Evolutionary conservation across 2,888 invertebrate genomes (phyloP).

Genomic region (Periphyllus acericola): DNA sequence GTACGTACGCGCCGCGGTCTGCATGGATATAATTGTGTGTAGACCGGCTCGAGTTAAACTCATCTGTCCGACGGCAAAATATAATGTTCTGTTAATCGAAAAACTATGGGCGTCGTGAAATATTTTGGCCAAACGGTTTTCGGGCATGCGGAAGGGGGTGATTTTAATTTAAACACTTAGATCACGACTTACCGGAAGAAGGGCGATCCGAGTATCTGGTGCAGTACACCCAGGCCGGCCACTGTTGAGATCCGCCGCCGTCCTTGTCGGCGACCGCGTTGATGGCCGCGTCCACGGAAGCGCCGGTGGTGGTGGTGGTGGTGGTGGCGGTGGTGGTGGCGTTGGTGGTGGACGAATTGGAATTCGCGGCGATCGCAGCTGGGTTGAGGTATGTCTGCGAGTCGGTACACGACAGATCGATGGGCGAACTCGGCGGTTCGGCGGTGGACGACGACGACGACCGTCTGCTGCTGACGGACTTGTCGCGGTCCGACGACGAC

Average conservation of each 20-base stretch:
- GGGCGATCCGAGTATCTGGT: constrained; percentile 92
- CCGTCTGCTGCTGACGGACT: constrained; percentile 25
- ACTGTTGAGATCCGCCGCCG: constrained; percentile 68
- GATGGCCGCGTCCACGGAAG: constrained; percentile 62
- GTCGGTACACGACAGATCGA: constrained; percentile 49
- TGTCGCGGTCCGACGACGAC: constrained; percentile 22
- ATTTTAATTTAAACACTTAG: too few species aligned
- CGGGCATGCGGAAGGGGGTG: too few species aligned
- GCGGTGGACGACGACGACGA: constrained; percentile 30
- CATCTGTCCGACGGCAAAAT: too few species aligned
- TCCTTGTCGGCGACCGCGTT: constrained; percentile 65
- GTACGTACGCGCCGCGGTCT: too few species aligned
- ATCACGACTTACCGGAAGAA: constrained; percentile 80
- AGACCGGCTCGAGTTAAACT: too few species aligned
- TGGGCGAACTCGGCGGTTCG: constrained; percentile 49
- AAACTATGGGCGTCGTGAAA: too few species aligned
- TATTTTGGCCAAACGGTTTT: too few species aligned
- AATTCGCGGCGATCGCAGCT: constrained; percentile 64
- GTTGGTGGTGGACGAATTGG: too few species aligned
- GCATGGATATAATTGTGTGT: too few species aligned
- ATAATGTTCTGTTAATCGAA: too few species aligned
- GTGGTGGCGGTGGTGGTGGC: constrained; percentile 62
- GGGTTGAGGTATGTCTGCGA: constrained; percentile 61
- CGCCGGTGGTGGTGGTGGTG: constrained; percentile 65
- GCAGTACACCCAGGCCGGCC: constrained; percentile 99